Evolutionary conservation across 2,797 vertebrate species (phyloP).

Genomic region (Rhynchotus rufescens): DNA sequence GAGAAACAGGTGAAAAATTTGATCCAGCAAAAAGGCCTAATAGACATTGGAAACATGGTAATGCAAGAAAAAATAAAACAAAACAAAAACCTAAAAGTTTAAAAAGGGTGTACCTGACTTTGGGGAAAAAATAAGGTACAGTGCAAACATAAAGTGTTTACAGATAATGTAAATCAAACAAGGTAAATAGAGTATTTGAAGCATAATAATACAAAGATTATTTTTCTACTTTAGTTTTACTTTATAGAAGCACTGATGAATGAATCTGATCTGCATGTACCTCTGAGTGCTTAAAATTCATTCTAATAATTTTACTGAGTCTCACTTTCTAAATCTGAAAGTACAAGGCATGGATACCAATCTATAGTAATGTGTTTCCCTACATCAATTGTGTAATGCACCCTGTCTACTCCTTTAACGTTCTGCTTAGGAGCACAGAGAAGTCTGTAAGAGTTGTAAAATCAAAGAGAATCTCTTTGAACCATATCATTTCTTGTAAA

Average conservation of each 20-base stretch:
- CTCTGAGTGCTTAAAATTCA: neutral
- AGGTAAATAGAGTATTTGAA: neutral
- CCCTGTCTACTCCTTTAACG: neutral
- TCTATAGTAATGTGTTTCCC: neutral
- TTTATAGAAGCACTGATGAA: neutral
- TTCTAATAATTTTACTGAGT: neutral
- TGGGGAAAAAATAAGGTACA: neutral
- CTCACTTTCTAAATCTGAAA: neutral
- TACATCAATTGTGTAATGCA: neutral
- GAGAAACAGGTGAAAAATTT: neutral
- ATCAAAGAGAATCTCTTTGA: neutral
- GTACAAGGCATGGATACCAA: neutral
- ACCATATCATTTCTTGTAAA: neutral
- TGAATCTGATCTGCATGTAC: neutral
- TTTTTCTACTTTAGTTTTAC: neutral
- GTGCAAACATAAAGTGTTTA: neutral
- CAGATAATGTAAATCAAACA: neutral
- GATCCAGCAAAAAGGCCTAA: neutral
- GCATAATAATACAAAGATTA: neutral
- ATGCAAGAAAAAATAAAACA: neutral
- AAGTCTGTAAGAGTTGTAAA: neutral
- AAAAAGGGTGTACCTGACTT: neutral
- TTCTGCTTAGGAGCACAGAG: neutral
- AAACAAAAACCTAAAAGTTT: neutral
- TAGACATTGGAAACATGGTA: neutral